A percentile compares a stretch with the other conserved stretches of the same genome.
Conservation (phyloP, 2,797 vertebrate genomes). For the Chaunax sp. region DNA sequence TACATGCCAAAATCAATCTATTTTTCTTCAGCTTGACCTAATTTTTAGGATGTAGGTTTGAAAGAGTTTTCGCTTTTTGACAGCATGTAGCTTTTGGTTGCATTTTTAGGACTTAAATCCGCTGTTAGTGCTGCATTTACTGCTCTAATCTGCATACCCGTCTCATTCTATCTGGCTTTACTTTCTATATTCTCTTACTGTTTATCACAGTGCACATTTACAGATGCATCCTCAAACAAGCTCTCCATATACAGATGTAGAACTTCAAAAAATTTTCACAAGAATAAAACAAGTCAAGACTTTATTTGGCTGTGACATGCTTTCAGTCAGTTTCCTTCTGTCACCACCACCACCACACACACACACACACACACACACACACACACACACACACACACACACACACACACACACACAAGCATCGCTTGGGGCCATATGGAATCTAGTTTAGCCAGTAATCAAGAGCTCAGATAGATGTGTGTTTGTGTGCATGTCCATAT, state of each 20-base stretch:
- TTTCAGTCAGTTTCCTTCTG: conserved; percentile 34
- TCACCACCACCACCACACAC: conserved; percentile 26
- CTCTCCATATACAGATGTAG: conserved; percentile 30
- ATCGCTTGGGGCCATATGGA: conserved; percentile 45
- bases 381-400: too few species aligned
- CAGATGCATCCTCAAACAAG: conserved; percentile 34
- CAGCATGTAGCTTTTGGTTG: conserved; percentile 42
- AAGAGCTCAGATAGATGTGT: conserved; percentile 48
- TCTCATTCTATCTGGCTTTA: conserved; percentile 41
- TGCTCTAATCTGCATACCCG: conserved; percentile 54
- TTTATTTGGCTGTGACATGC: conserved; percentile 37
- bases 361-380: too few species aligned
- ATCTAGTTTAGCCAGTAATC: conserved; percentile 73
- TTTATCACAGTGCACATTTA: conserved; percentile 15
- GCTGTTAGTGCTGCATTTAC: conserved; percentile 26
- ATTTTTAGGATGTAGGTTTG: conserved; percentile 28
- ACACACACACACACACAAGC: background rate
- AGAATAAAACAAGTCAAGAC: conserved; percentile 21
- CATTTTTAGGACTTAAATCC: conserved; percentile 23
- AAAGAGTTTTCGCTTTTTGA: conserved; percentile 22
- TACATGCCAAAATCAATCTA: conserved; percentile 11
- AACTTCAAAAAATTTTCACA: conserved; percentile 33
- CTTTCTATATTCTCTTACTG: conserved; percentile 13
- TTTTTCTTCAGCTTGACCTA: conserved; percentile 42
- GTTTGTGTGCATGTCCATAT: conserved; percentile 32